Evolutionary conservation across 2,888 invertebrate species (phyloP), one percentile per base, ranked within the genome.

Genomic region (Heliconius aoede): DNA sequence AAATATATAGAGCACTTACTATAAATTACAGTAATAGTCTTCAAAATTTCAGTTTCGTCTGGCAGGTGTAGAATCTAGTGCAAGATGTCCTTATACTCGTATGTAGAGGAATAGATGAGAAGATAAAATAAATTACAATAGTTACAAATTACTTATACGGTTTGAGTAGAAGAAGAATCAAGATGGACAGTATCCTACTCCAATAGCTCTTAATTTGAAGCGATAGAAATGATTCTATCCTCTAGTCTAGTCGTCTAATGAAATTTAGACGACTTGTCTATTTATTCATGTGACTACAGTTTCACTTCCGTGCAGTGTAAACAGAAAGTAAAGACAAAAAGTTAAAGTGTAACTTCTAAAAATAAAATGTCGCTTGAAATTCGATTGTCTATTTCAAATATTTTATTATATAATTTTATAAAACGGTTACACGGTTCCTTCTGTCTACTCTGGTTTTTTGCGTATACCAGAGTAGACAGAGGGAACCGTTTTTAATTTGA

Each of bases 111-210:
- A 36, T 65, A n/a, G 3, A 24, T 24, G 36, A 40, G 36, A 40
- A 36, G 36, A 36, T 69, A 51, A 51, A 51, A 69, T 28, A 28
- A 51, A 51, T 69, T 68, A 51, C 61, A 26, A 72, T 65, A 40
- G 7, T 65, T 65, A 65, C 24, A n/a, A 65, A 65, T 65, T 24
- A 36, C 65, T 26, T 65, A 64, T 64, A 36, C n/a, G 5, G 36
- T 65, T 36, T 65, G 36, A 65, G 40, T 40, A 40, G n/a, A 24
- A 11, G 32, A 15, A 36, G 36, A 65, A 65, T 65, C 36, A 65
- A 65, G 65, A 65, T 65, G 65, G 65, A 65, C 65, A 65, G 65
- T 65, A 65, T 65, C 65, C 65, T 65, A 24, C 32, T 64, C n/a
- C 24, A 65, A 65, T n/a, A 65, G 3, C 13, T 40, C 65, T 40